Percentiles rank a stretch among this genome's conserved stretches.
Conservation (phyloP, 2,113 vertebrate genomes). For the Aptenodytes forsteri region DNA sequence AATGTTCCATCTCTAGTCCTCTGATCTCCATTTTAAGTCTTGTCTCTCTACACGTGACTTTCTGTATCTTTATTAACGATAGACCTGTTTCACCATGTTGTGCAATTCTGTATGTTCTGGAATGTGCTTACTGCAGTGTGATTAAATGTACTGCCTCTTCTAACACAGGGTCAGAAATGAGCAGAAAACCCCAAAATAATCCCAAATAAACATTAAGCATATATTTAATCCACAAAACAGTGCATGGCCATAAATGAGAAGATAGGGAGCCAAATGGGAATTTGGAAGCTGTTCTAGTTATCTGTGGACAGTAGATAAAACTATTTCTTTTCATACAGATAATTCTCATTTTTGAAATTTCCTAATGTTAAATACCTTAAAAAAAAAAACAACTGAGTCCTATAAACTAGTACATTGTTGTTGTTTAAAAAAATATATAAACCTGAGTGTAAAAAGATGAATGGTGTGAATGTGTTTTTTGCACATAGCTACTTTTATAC, state of each 20-base stretch:
- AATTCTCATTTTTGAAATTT: background rate
- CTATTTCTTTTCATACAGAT: background rate
- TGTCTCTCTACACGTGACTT: background rate
- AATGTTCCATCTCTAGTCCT: background rate
- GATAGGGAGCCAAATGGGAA: background rate
- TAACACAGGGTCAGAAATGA: background rate
- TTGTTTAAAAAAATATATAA: background rate
- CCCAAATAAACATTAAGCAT: background rate
- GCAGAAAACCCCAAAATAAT: background rate
- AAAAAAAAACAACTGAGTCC: background rate
- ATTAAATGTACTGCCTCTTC: background rate
- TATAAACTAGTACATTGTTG: background rate
- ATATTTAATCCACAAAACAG: background rate
- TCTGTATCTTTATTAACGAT: background rate
- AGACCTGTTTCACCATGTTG: accelerated
- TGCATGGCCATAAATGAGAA: background rate
- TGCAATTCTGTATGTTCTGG: background rate
- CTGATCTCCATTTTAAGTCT: background rate
- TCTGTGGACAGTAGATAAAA: background rate
- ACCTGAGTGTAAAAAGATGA: background rate
- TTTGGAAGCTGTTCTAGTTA: background rate
- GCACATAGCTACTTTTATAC: background rate
- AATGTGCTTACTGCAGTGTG: background rate
- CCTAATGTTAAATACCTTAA: background rate
- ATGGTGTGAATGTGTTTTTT: background rate